A percentile compares a stretch with the other conserved stretches of the same genome.
phyloP scores from a whole-genome alignment of 37 sponge, comb jelly and placozoan genomes.

The Hormiphora californensis region DNA sequence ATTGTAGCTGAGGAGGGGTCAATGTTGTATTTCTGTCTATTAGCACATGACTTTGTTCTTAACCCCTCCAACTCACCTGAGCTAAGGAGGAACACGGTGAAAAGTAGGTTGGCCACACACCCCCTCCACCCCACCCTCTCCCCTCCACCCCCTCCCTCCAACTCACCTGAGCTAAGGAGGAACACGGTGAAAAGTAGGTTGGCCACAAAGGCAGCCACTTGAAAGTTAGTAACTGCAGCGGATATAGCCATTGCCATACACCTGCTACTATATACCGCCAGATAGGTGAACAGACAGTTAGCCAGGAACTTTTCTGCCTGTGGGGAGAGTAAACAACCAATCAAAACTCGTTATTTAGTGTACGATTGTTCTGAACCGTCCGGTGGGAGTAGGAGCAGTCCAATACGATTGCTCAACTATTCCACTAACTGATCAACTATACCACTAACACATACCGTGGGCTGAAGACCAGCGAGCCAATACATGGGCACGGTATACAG shows the following conservation, averaged over 20 bases:
- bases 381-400: too few relatives aligned
- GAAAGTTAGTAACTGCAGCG: slow-evolving; percentile 27
- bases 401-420: too few relatives aligned
- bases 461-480: slow-evolving; percentile 48
- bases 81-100: slow-evolving; percentile 37
- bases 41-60: too few relatives aligned
- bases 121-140: too few relatives aligned
- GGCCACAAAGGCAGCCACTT: slow-evolving; percentile 48
- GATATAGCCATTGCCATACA: slow-evolving; percentile 52
- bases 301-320: slow-evolving; percentile 9
- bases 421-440: too few relatives aligned
- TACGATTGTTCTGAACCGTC: too few relatives aligned
- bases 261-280: slow-evolving; percentile 49
- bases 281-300: slow-evolving; percentile 50
- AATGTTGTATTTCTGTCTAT: too few relatives aligned
- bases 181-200: slow-evolving; percentile 46
- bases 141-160: too few relatives aligned
- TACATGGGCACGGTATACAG: slow-evolving; percentile 48
- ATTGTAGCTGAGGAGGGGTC: too few relatives aligned
- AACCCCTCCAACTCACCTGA: slow-evolving; percentile 42
- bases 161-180: slow-evolving; percentile 38
- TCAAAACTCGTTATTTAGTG: too few relatives aligned
- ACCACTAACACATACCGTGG: too few relatives aligned
- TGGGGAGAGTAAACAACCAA: too few relatives aligned
- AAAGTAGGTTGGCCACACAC: slow-evolving; percentile 50